phyloP scores from a whole-genome alignment of 2,797 vertebrate genomes.

The Enteromius paludinosus region DNA sequence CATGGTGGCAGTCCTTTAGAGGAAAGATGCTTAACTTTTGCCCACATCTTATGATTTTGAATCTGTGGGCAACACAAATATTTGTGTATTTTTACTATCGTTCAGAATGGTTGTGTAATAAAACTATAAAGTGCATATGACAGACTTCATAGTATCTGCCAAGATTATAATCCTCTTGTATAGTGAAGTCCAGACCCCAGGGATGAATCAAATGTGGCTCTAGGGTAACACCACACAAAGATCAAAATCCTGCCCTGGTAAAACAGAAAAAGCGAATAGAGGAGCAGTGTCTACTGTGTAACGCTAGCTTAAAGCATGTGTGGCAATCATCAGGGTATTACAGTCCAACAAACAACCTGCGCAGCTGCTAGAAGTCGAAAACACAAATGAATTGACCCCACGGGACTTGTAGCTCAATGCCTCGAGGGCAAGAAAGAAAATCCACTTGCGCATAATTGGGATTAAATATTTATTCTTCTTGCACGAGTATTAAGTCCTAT shows the following conservation, averaged over 20 bases:
- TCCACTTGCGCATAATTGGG: slow-evolving; percentile 41
- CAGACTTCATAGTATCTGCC: slow-evolving; percentile 23
- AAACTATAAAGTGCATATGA: slow-evolving; percentile 29
- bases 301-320: background rate
- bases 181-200: slow-evolving; percentile 23
- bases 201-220: slow-evolving; percentile 36
- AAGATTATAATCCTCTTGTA: slow-evolving; percentile 50
- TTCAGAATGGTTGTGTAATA: slow-evolving; percentile 46
- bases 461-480: slow-evolving; percentile 50
- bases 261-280: background rate
- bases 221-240: slow-evolving; percentile 9
- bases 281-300: background rate
- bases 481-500: slow-evolving; percentile 44
- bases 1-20: background rate
- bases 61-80: slow-evolving; percentile 21
- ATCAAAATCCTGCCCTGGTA: background rate
- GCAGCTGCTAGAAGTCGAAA: slow-evolving; percentile 35
- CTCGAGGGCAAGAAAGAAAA: slow-evolving; percentile 43
- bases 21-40: slow-evolving; percentile 53
- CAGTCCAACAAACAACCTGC: slow-evolving; percentile 14
- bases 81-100: background rate
- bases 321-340: slow-evolving; percentile 34
- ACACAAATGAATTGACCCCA: slow-evolving; percentile 18
- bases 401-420: slow-evolving; percentile 25
- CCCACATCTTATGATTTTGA: slow-evolving; percentile 21